Percentiles rank a stretch among this genome's conserved stretches.
Conservation (phyloP, 2,888 invertebrate genomes). For the Aquatica leii region DNA sequence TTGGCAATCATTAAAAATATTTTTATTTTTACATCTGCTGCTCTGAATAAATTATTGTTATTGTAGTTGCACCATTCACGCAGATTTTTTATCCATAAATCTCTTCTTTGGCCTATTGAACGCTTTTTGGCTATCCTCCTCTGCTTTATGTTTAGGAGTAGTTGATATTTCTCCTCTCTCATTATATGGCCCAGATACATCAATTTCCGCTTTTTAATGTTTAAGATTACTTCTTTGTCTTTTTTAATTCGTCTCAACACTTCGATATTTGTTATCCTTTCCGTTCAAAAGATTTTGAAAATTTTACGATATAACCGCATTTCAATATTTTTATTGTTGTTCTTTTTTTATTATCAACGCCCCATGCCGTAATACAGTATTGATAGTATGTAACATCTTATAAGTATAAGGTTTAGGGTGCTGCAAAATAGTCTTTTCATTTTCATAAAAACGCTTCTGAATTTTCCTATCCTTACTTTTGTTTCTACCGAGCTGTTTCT, state of each 20-base stretch:
- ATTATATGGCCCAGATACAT: conserved; percentile 16
- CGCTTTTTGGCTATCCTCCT: conserved; percentile 1
- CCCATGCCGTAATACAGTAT: background rate
- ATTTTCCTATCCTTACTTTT: background rate
- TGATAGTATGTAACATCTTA: background rate
- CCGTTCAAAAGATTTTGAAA: background rate
- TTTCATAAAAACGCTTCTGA: background rate
- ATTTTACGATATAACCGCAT: background rate
- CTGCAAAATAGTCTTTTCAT: background rate
- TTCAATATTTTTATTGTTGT: background rate
- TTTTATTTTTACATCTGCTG: too few species aligned
- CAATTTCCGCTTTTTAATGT: conserved; percentile 14
- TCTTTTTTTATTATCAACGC: background rate
- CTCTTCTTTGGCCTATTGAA: background rate
- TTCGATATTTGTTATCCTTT: background rate
- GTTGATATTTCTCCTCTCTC: conserved; percentile 15
- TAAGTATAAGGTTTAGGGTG: background rate
- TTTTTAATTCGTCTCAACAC: too few species aligned
- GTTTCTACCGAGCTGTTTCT: background rate
- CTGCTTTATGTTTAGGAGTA: conserved; percentile 10
- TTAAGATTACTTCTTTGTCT: conserved; percentile 9
- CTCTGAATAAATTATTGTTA: background rate
- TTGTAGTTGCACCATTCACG: too few species aligned
- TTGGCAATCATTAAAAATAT: too few species aligned
- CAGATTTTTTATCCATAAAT: background rate